Base-by-base conservation (phyloP, 2,113 vertebrate species). In the Regulus satrapa region DNA sequence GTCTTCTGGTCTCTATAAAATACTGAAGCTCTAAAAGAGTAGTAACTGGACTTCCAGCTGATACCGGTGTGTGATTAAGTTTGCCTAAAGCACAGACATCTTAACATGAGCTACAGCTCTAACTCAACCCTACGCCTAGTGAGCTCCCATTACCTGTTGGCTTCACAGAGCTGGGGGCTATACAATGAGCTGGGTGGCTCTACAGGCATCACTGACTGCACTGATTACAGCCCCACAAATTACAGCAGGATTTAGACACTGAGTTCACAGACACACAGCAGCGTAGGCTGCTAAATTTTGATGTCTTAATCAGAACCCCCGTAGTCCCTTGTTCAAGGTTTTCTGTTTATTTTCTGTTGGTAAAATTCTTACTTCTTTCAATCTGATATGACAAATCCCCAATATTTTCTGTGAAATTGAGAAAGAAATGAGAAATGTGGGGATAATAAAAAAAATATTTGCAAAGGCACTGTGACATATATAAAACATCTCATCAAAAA, bases 71-170 rank as follows among this genome's bases (percentile, higher is more conserved):
- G 34, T 16, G 6, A 85, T 31, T 36, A 68, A 45, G 24, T 62
- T 40, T 5, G 5, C 23, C 17, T 61, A 24, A 73, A 88, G 19
- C 20, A 71, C 3, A 48, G n/a, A 32, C 10, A 32, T 5, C 18
- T 74, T 69, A 41, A 14, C 14, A n/a, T 8, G 34, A 18, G 18
- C 55, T 68, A 18, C 11, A 69, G 18, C 34, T 12, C 25, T 31
- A 75, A 85, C 12, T 3, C 48, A n/a, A 10, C n/a, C 24, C 64
- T 1, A 0, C 3, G 25, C 13, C n/a, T 25, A 13, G 40, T 51
- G 19, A 46, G 18, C 29, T 51, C 26, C 46, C 23, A 21, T 23
- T 62, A 23, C 4, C 29, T 25, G 34, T 5, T 48, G 79, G n/a
- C 15, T 23, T 32, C 29, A 18, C n/a, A 32, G 5, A 2, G 9